These are phyloP conservation scores for Orius insidiosus DNA, from an alignment of 1,140 invertebrate genomes.

Conservation along the genomic window DNA sequence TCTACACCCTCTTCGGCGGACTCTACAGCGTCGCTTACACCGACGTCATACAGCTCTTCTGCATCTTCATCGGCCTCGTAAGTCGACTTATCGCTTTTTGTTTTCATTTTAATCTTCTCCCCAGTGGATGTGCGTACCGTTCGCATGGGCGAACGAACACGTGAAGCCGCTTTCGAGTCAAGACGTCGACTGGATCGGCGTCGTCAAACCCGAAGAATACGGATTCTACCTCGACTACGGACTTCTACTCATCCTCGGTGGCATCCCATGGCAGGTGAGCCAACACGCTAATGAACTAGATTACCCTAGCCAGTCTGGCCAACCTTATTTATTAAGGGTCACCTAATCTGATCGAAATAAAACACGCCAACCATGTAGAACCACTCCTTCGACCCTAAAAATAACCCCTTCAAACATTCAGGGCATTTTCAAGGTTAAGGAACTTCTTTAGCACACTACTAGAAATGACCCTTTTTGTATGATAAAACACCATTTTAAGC, in stretches of 20 bases:
- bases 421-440: too few relatives aligned
- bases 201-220: slow-evolving; percentile 48
- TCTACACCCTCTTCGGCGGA: slow-evolving; percentile 95
- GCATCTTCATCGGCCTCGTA: slow-evolving; percentile 91
- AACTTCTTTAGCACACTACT: too few relatives aligned
- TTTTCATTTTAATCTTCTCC: slow-evolving; percentile 11
- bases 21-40: slow-evolving; percentile 97
- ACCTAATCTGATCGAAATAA: neutral
- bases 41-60: slow-evolving; percentile 96
- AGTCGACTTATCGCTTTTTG: slow-evolving; percentile 22
- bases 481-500: too few relatives aligned
- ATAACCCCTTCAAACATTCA: too few relatives aligned
- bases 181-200: slow-evolving; percentile 81
- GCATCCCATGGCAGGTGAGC: slow-evolving; percentile 89
- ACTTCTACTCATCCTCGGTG: slow-evolving; percentile 83
- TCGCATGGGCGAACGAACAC: slow-evolving; percentile 72
- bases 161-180: slow-evolving; percentile 59
- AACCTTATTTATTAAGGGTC: neutral
- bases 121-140: slow-evolving; percentile 92
- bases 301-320: too few relatives aligned
- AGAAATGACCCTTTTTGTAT: too few relatives aligned
- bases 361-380: too few relatives aligned
- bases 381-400: too few relatives aligned
- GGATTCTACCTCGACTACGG: slow-evolving; percentile 82
- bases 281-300: neutral